phyloP scores from a whole-genome alignment of 2,888 invertebrate species.

The Cactoblastis cactorum region DNA sequence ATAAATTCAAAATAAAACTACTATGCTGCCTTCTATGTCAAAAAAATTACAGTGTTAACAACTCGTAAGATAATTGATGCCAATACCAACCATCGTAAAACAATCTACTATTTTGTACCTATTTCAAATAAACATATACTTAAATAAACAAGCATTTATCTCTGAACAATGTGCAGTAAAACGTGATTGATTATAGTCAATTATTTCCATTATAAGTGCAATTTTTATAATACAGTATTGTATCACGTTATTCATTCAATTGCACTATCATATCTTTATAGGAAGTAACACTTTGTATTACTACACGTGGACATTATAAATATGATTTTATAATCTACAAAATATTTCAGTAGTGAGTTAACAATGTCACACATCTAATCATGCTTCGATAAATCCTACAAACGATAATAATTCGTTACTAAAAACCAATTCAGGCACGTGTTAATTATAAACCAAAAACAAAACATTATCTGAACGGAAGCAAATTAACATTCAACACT shows the following conservation, averaged over 20 bases:
- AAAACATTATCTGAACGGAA: background rate
- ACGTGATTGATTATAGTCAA: background rate
- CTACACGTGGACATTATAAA: background rate
- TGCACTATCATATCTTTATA: conserved; percentile 1
- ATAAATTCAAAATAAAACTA: too few relatives aligned
- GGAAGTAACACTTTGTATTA: background rate
- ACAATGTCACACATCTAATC: background rate
- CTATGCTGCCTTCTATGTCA: too few relatives aligned
- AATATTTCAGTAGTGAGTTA: background rate
- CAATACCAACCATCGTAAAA: too few relatives aligned
- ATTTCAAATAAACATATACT: too few relatives aligned
- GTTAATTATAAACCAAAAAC: conserved; percentile 4
- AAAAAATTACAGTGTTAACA: too few relatives aligned
- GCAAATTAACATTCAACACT: background rate
- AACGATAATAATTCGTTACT: background rate
- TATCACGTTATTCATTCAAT: background rate
- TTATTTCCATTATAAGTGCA: background rate
- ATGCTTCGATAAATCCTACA: background rate
- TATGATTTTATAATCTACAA: background rate
- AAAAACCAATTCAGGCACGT: background rate
- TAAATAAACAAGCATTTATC: conserved; percentile 1
- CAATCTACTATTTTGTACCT: too few relatives aligned
- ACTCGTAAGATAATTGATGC: too few relatives aligned
- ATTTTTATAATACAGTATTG: conserved; percentile 2
- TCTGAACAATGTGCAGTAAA: conserved; percentile 1